Evolutionary conservation across 1,140 invertebrate genomes (phyloP), one percentile per base, ranked within the genome.

Genomic region (Ceratina japonica): DNA sequence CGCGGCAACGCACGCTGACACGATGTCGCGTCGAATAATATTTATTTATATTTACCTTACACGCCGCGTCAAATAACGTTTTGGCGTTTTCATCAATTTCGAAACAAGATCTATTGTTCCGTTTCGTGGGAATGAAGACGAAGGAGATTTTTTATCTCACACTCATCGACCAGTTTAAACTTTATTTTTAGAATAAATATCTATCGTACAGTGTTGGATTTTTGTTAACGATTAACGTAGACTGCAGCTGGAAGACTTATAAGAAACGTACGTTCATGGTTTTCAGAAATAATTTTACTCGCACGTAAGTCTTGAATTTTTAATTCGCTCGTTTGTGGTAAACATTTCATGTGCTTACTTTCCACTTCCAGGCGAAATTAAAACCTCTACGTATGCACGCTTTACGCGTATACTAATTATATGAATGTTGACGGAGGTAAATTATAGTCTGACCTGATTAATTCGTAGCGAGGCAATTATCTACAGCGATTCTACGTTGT

Each of bases 41-140:
- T 85, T 87, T 87, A 84, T 85, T 84, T 84, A 75, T 77, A 77
- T 78, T 75, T 84, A 75, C 72, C 51, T 18, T 56, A 44, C 37
- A 44, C 37, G 37, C 37, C 20, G 2, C n/a, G 24, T 51, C 51
- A 18, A 3, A 52, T 15, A 15, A 2, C 7, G 13, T 62, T 58
- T 65, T 31, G 3, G n/a, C 2, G 37, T 27, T 49, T 27, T 27
- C 62, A 51, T 44, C 22, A 0, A 20, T 15, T 15, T n/a, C n/a
- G 15, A 27, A 66, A 7, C 8, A 22, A 16, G 1, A 12, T 20
- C 20, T 18, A 20, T 4, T 4, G 52, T 16, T 22, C 10, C 58
- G 12, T 59, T 24, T 24, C 20, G 20, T 12, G 3, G 18, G 22
- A 44, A 44, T 3, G 37, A 10, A 10, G 37, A 44, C 10, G 0